Conservation (phyloP, 2,797 vertebrate genomes). For the Trachurus trachurus region DNA sequence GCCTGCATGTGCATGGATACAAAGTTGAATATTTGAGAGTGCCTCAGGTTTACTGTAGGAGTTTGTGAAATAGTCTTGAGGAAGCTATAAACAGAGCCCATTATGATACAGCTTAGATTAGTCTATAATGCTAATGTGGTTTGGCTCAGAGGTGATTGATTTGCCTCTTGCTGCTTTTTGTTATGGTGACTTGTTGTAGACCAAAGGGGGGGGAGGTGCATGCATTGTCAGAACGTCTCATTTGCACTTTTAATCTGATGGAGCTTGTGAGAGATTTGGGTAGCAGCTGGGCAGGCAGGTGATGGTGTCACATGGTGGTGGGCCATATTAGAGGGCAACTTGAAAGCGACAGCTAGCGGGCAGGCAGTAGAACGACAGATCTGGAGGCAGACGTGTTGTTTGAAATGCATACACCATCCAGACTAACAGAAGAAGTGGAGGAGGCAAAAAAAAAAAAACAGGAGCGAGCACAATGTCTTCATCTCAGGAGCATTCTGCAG, state of each 20-base stretch:
- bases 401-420: neutral
- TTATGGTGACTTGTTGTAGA: neutral
- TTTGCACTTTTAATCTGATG: too few species aligned
- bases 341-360: neutral
- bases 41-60: neutral
- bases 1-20: too few species aligned
- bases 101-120: neutral
- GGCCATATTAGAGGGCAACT: neutral
- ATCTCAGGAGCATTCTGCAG: neutral
- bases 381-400: neutral
- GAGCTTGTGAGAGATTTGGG: too few species aligned
- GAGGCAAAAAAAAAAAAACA: neutral
- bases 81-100: neutral
- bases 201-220: too few species aligned
- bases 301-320: neutral
- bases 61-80: neutral
- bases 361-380: neutral
- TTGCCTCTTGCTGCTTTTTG: neutral
- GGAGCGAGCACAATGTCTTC: neutral
- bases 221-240: neutral
- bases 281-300: too few species aligned
- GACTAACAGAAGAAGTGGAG: neutral
- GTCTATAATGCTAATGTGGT: neutral
- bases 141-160: neutral
- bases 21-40: neutral